A percentile compares a stretch with the other conserved stretches of the same genome.
phyloP scores from a whole-genome alignment of 1,140 invertebrate genomes.

The Lithobius niger region DNA sequence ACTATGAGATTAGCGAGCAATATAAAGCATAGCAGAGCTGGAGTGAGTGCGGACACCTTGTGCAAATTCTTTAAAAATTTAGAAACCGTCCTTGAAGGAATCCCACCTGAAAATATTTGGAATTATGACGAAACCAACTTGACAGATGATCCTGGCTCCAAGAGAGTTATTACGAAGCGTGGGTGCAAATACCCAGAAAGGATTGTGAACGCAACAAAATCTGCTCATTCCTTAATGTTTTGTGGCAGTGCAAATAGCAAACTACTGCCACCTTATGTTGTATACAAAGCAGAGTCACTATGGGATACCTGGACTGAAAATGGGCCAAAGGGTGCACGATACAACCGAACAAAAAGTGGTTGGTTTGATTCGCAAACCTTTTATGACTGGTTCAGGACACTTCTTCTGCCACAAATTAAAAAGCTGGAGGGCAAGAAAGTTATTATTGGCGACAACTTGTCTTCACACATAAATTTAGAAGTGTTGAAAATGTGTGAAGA shows the following conservation, averaged over 20 bases:
- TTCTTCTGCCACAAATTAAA: constrained; percentile 11
- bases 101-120: constrained; percentile 19
- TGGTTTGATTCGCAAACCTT: constrained; percentile 21
- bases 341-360: constrained; percentile 14
- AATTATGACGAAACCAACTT: constrained; percentile 36
- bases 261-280: constrained; percentile 17
- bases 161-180: constrained; percentile 22
- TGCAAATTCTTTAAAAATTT: neutral
- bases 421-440: constrained; percentile 11
- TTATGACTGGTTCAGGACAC: constrained; percentile 19
- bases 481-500: neutral
- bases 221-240: constrained; percentile 29
- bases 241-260: constrained; percentile 23
- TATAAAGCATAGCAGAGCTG: neutral
- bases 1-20: neutral
- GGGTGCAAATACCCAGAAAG: constrained; percentile 26
- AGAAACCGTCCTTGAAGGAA: too few species aligned
- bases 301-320: constrained; percentile 19
- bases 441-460: constrained; percentile 19
- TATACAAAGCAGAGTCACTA: constrained; percentile 21
- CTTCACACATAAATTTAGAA: constrained; percentile 12
- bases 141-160: constrained; percentile 27
- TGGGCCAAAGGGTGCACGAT: constrained; percentile 11
- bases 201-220: constrained; percentile 26
- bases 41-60: neutral